Evolutionary conservation across 2,113 vertebrate genomes (phyloP).

Genomic region (Balaenoptera acutorostrata): DNA sequence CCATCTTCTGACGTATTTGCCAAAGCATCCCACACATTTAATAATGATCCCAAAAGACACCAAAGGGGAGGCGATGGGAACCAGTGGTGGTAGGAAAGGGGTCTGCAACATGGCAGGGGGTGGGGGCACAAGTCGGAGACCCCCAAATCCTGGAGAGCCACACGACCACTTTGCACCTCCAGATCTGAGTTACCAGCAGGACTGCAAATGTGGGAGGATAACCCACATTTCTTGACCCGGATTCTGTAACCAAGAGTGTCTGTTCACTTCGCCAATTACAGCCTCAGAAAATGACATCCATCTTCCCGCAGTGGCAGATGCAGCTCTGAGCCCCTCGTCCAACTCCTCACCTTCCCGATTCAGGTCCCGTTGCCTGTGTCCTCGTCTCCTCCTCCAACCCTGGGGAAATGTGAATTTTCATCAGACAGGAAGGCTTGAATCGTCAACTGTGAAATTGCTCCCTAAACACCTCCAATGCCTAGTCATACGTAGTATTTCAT

Average conservation of each 20-base stretch:
- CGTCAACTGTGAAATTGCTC: slow-evolving; percentile 60
- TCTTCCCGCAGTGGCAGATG: not conserved
- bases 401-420: slow-evolving; percentile 51
- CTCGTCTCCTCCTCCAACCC: not conserved
- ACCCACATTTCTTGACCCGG: not conserved
- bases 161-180: not conserved
- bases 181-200: not conserved
- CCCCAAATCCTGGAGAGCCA: not conserved
- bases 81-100: not conserved
- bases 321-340: not conserved
- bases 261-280: not conserved
- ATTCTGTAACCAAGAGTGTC: not conserved
- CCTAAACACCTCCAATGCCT: slow-evolving; percentile 44
- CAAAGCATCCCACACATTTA: not conserved
- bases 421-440: slow-evolving; percentile 53
- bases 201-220: not conserved
- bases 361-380: not conserved
- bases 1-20: not conserved
- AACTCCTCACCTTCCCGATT: not conserved
- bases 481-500: slow-evolving; percentile 49
- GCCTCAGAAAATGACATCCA: not conserved
- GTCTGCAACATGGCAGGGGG: not conserved
- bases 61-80: not conserved
- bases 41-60: not conserved
- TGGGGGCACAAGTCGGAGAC: not conserved